A percentile compares a stretch with the other conserved stretches of the same genome.
These are phyloP conservation scores for Idris sp. DNA, from an alignment of 1,140 invertebrate genomes.

Conservation along the genomic window DNA sequence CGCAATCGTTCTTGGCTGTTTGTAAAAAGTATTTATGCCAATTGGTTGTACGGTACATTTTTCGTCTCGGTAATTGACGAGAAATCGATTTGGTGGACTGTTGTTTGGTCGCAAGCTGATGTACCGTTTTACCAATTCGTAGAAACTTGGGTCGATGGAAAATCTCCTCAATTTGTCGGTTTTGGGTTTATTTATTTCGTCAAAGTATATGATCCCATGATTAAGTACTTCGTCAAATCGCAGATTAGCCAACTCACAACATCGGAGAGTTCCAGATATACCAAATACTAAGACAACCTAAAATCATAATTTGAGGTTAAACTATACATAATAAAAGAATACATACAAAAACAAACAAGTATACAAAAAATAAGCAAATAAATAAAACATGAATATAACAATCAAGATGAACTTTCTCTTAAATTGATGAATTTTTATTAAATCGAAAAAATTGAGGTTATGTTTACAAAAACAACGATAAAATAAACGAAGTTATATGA, in stretches of 20 bases:
- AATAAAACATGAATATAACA: too few relatives aligned
- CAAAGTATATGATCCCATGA: neutral
- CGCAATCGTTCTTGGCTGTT: conserved; percentile 3
- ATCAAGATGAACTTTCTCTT: too few relatives aligned
- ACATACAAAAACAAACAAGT: too few relatives aligned
- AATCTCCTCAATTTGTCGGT: neutral
- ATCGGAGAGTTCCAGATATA: neutral
- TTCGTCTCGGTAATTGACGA: neutral
- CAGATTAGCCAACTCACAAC: neutral
- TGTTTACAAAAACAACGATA: too few relatives aligned
- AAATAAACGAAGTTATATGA: too few relatives aligned
- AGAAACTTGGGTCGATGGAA: neutral
- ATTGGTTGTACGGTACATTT: conserved; percentile 2
- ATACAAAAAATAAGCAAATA: too few relatives aligned
- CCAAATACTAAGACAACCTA: conserved; percentile 9
- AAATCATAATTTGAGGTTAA: too few relatives aligned
- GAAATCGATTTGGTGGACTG: neutral
- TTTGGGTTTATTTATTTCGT: neutral
- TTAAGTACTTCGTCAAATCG: neutral
- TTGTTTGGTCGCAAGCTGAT: neutral
- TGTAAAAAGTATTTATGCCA: conserved; percentile 2
- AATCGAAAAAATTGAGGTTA: too few relatives aligned
- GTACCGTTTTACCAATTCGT: conserved; percentile 5
- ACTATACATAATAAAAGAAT: too few relatives aligned
- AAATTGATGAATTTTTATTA: too few relatives aligned